These are phyloP conservation scores for Troides helena DNA, from an alignment of 2,888 invertebrate genomes.

Conservation along the genomic window DNA sequence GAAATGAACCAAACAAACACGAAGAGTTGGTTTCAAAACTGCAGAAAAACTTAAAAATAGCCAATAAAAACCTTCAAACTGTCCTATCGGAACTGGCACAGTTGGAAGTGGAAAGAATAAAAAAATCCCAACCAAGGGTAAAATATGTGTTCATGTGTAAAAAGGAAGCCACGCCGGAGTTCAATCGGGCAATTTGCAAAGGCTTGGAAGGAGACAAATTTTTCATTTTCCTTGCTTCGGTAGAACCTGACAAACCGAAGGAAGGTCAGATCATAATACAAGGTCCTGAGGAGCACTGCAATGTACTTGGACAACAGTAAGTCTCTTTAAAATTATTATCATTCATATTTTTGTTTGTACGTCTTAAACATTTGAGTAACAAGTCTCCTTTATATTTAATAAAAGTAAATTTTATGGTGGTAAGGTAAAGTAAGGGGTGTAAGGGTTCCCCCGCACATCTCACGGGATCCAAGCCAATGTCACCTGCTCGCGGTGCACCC, in stretches of 20 bases:
- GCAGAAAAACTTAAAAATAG: slow-evolving; percentile 83
- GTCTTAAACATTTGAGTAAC: no score
- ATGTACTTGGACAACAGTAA: slow-evolving; percentile 82
- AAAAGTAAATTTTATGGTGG: no score
- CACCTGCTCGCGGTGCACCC: no score
- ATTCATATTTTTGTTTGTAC: not conserved
- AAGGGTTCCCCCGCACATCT: no score
- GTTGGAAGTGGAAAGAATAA: slow-evolving; percentile 83
- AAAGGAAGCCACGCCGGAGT: slow-evolving; percentile 89
- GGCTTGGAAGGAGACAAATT: slow-evolving; percentile 80
- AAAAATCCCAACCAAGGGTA: slow-evolving; percentile 65
- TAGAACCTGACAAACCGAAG: slow-evolving; percentile 82
- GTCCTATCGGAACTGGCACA: slow-evolving; percentile 85
- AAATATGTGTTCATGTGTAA: slow-evolving; percentile 82
- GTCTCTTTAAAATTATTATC: slow-evolving; percentile 41
- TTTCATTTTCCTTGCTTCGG: slow-evolving; percentile 84
- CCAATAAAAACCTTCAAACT: slow-evolving; percentile 83
- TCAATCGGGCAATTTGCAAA: slow-evolving; percentile 84
- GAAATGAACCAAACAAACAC: slow-evolving; percentile 86
- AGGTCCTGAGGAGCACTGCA: slow-evolving; percentile 76
- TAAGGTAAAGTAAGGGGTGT: no score
- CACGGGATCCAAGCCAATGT: no score
- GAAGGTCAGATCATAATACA: slow-evolving; percentile 80
- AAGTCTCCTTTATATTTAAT: no score
- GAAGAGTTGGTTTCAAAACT: slow-evolving; percentile 86